Evolutionary conservation across 2,888 invertebrate species (phyloP), one percentile per base, ranked within the genome.

Genomic region (Drosophila pseudotalamancana): DNA sequence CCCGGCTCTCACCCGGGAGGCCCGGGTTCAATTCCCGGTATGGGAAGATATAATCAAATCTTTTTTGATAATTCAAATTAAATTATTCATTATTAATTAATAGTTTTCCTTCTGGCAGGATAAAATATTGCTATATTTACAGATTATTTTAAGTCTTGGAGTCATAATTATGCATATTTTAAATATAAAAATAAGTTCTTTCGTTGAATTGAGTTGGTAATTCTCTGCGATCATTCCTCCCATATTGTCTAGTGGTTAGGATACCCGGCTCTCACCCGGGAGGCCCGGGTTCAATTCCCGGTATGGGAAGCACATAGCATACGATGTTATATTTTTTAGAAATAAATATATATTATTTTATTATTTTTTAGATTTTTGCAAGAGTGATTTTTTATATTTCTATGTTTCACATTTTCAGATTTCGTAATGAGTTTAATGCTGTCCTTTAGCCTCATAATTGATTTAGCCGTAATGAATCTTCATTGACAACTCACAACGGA

Each of bases 211-310:
- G 9, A 1, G 66, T 72, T 49, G 5, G 27, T 5, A 27, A 9
- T 0, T 5, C 0, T 0, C 0, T 0, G 0, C 3, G 3, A 14
- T 14, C 16, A 46, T 2, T 21, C 1, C 23, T 79, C 79, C 79
- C 79, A 83, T 79, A 79, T 79, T 83, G 79, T 79, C 83, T 79
- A 79, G 79, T 79, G 79, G 79, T 83, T 79, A 79, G 78, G 79
- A 78, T 78, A 79, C 77, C 78, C 83, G 78, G 78, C 78, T 79
- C 83, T 79, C 83, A 79, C 83, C 83, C 78, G 83, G 78, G 79
- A 82, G 77, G 77, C 77, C 77, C 77, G 77, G 82, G 78, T 79
- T 79, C 78, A 76, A 79, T 79, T 79, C 78, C 45, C 45, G 45
- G 45, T 46, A 46, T 46, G 45, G 45, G 45, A 46, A 45, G n/a